These are phyloP conservation scores for Nasonia giraulti DNA, from an alignment of 1,140 invertebrate species.

Conservation along the genomic window DNA sequence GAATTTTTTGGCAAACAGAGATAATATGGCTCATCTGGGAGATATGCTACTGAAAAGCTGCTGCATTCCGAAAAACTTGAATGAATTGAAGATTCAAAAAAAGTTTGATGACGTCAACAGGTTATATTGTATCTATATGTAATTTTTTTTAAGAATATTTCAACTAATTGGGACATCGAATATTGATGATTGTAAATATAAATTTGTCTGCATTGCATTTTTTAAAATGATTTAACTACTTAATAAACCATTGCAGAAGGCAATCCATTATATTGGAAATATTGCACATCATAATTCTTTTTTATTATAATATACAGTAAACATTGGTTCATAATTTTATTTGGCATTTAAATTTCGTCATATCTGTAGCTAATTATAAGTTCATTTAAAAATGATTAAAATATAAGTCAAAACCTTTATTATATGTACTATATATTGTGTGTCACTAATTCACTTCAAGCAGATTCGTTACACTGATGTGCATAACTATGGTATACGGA, in stretches of 20 bases:
- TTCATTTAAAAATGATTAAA: background rate
- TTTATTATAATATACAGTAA: too few relatives aligned
- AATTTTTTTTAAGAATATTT: background rate
- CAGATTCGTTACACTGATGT: background rate
- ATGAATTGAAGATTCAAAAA: slow-evolving; percentile 47
- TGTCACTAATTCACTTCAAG: background rate
- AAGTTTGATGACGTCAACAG: slow-evolving; percentile 52
- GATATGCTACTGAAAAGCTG: slow-evolving; percentile 23
- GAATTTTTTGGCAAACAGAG: slow-evolving; percentile 40
- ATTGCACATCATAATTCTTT: too few relatives aligned
- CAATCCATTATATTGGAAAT: too few relatives aligned
- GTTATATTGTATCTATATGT: slow-evolving; percentile 17
- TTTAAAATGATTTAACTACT: too few relatives aligned
- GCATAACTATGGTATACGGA: background rate
- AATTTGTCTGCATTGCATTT: too few relatives aligned
- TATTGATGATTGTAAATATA: too few relatives aligned
- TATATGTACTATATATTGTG: too few relatives aligned
- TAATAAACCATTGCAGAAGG: too few relatives aligned
- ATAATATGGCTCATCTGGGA: slow-evolving; percentile 21
- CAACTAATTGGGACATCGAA: background rate
- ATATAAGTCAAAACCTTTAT: background rate
- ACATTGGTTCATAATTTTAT: too few relatives aligned
- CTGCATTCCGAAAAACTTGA: background rate
- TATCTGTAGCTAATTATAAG: too few relatives aligned
- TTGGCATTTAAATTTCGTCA: too few relatives aligned